A percentile compares a stretch with the other conserved stretches of the same genome.
phyloP scores from a whole-genome alignment of 2,113 vertebrate species.

The Numida meleagris region DNA sequence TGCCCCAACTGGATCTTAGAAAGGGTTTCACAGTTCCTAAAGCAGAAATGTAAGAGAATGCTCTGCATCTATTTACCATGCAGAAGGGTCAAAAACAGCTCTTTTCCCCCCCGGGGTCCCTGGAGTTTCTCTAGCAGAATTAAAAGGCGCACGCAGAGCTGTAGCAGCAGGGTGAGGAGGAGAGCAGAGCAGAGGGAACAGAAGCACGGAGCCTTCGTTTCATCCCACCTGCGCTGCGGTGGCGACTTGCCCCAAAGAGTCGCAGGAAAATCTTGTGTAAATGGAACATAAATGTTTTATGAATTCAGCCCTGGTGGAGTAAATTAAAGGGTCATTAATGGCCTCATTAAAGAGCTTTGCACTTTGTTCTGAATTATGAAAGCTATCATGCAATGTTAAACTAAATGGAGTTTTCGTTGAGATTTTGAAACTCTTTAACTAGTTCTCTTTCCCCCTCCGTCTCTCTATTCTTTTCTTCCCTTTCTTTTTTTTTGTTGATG shows the following conservation, averaged over 20 bases:
- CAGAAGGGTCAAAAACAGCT: conserved; percentile 29
- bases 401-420: conserved; percentile 35
- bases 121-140: conserved; percentile 16
- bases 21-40: conserved; percentile 1
- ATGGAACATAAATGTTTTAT: conserved; percentile 76
- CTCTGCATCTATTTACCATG: conserved; percentile 32
- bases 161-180: neutral
- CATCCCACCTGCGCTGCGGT: conserved; percentile 39
- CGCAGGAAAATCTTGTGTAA: conserved; percentile 73
- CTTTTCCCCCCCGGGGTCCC: neutral
- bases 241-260: conserved; percentile 61
- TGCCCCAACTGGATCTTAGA: neutral
- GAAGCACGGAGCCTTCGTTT: conserved; percentile 1
- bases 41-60: neutral
- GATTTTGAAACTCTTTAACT: conserved; percentile 58
- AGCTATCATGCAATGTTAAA: conserved; percentile 54
- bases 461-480: conserved; percentile 1
- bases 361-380: conserved; percentile 75
- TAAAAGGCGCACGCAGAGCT: neutral
- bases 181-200: neutral
- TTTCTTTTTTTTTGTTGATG: neutral
- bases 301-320: conserved; percentile 75
- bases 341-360: conserved; percentile 73
- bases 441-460: conserved; percentile 7
- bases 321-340: conserved; percentile 79